Conservation (phyloP, 1,140 invertebrate species). For the Bombus affinis region DNA sequence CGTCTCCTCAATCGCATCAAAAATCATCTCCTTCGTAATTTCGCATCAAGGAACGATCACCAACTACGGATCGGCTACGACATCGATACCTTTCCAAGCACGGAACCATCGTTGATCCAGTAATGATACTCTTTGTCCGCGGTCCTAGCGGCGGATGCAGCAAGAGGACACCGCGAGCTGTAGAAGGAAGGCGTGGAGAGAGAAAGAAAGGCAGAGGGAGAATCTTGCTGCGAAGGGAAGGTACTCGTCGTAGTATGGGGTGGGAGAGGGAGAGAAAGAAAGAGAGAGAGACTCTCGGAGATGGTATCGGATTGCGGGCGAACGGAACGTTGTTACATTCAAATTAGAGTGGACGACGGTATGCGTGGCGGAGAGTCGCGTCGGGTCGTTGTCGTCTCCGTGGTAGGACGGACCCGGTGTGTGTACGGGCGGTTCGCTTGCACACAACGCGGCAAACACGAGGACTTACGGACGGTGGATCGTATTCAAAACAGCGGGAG, state of each 20-base stretch:
- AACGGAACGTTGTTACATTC: slow-evolving; percentile 83
- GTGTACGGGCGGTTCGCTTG: slow-evolving; percentile 59
- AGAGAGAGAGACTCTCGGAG: slow-evolving; percentile 60
- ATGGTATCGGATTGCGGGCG: slow-evolving; percentile 81
- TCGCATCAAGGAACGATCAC: too few species aligned
- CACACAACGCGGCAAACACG: slow-evolving; percentile 59
- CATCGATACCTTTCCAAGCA: background rate
- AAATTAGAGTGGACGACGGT: slow-evolving; percentile 82
- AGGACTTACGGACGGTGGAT: slow-evolving; percentile 64
- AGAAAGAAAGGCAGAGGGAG: slow-evolving; percentile 10
- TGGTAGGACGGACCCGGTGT: slow-evolving; percentile 51
- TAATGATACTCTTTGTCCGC: slow-evolving; percentile 45
- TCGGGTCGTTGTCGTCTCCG: slow-evolving; percentile 74
- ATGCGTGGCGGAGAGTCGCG: slow-evolving; percentile 76
- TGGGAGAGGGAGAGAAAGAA: background rate
- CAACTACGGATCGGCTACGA: background rate
- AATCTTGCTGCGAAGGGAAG: background rate
- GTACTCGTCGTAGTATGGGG: slow-evolving; percentile 3
- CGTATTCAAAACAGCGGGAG: slow-evolving; percentile 79
- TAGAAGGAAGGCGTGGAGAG: too few species aligned
- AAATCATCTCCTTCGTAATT: background rate
- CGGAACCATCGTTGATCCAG: slow-evolving; percentile 20
- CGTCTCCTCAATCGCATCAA: background rate
- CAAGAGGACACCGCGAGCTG: background rate
- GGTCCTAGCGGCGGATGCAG: slow-evolving; percentile 17